A percentile compares a stretch with the other conserved stretches of the same genome.
These are phyloP conservation scores for Azorinus chamasolen DNA, from an alignment of 2,888 invertebrate species.

Conservation along the genomic window DNA sequence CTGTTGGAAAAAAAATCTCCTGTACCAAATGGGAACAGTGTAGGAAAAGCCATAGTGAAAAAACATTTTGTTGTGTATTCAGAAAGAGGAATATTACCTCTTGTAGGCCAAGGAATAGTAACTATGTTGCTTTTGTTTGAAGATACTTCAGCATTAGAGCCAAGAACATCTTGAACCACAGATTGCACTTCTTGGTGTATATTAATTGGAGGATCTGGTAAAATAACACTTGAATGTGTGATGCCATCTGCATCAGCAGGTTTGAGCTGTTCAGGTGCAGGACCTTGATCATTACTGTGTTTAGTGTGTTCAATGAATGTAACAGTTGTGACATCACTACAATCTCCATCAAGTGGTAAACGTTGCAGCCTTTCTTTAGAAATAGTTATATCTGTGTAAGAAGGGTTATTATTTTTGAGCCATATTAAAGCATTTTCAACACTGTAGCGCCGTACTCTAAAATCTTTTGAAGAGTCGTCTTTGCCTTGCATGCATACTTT, in stretches of 20 bases:
- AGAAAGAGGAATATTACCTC: slow-evolving; percentile 53
- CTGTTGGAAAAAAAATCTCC: slow-evolving; percentile 64
- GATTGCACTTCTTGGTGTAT: slow-evolving; percentile 14
- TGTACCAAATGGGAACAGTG: slow-evolving; percentile 59
- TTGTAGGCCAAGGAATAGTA: slow-evolving; percentile 60
- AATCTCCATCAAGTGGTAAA: slow-evolving; percentile 38
- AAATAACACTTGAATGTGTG: slow-evolving; percentile 26
- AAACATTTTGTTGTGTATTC: slow-evolving; percentile 65
- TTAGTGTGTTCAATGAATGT: slow-evolving; percentile 1
- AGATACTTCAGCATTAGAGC: slow-evolving; percentile 15
- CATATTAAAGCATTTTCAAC: slow-evolving; percentile 53
- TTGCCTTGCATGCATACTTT: slow-evolving; percentile 46
- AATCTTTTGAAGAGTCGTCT: slow-evolving; percentile 58
- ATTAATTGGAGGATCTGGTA: slow-evolving; percentile 17
- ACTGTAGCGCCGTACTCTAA: slow-evolving; percentile 34
- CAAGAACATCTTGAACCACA: slow-evolving; percentile 15
- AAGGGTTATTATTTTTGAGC: slow-evolving; percentile 55
- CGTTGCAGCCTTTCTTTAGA: slow-evolving; percentile 26
- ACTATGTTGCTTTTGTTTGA: slow-evolving; percentile 12
- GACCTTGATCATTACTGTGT: too few species aligned
- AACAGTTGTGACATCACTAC: slow-evolving; percentile 18
- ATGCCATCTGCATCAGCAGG: slow-evolving; percentile 25
- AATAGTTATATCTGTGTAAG: slow-evolving; percentile 47
- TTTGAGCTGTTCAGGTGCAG: slow-evolving; percentile 30
- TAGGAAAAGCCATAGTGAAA: slow-evolving; percentile 62